phyloP scores from a whole-genome alignment of 2,113 vertebrate species.

The Alligator sinensis region DNA sequence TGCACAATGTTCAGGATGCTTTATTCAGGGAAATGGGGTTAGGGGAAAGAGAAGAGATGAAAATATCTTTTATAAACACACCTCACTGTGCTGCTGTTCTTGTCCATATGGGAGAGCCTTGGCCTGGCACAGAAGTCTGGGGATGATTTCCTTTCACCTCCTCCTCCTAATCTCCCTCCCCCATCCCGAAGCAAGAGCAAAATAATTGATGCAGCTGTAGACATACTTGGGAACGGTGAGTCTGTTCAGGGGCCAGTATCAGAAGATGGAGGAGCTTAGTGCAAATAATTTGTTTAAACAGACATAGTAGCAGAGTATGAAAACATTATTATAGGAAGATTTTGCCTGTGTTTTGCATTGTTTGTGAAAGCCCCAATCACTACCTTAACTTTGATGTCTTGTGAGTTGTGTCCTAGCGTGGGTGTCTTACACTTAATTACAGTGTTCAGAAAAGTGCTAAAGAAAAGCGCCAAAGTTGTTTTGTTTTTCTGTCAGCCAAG shows the following conservation, averaged over 20 bases:
- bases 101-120: not conserved
- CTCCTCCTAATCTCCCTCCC: not conserved
- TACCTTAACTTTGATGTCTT: not conserved
- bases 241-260: not conserved
- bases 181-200: not conserved
- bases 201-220: not conserved
- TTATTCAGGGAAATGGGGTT: not conserved
- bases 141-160: not conserved
- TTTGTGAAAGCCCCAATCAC: not conserved
- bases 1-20: not conserved
- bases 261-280: not conserved
- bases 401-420: not conserved
- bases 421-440: not conserved
- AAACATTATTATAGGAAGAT: not conserved
- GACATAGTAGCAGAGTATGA: not conserved
- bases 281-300: not conserved
- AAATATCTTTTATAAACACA: not conserved
- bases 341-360: not conserved
- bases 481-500: constrained; percentile 27
- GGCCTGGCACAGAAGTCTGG: not conserved
- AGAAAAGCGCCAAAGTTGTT: not conserved
- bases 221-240: not conserved
- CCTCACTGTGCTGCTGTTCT: not conserved
- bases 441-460: not conserved
- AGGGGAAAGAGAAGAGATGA: not conserved